These are phyloP conservation scores for Athalia cordata DNA, from an alignment of 2,888 invertebrate species.

Conservation along the genomic window DNA sequence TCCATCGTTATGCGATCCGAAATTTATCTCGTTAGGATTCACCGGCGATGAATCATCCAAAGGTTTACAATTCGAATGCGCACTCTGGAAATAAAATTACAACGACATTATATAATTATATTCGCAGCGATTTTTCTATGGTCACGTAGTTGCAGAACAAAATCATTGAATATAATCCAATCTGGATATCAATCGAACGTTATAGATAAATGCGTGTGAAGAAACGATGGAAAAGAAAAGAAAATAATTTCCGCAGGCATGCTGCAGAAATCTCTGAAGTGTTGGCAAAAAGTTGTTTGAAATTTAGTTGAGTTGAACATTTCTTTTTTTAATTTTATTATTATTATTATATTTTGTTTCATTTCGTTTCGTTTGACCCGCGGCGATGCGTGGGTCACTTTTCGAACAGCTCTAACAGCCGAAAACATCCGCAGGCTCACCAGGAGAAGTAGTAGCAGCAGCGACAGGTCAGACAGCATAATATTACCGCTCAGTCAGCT, in stretches of 20 bases:
- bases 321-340: not conserved
- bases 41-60: conserved; percentile 48
- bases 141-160: no score
- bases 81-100: not conserved
- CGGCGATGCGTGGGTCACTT: no score
- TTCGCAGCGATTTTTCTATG: not conserved
- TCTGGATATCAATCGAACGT: not conserved
- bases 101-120: not conserved
- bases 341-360: not conserved
- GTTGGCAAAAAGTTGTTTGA: not conserved
- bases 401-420: not conserved
- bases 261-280: not conserved
- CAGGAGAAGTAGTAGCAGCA: conserved; percentile 24
- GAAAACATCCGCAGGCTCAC: conserved; percentile 10
- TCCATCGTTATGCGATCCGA: conserved; percentile 20
- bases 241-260: no score
- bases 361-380: not conserved
- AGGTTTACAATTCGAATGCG: conserved; percentile 53
- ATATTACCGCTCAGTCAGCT: no score
- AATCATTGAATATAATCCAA: not conserved
- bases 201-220: no score
- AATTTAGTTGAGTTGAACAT: no score
- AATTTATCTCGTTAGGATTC: conserved; percentile 54
- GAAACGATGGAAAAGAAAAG: no score
- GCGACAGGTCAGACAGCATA: conserved; percentile 19